Base-by-base conservation (phyloP, 2,888 invertebrate species). In the Melanchra persicariae region DNA sequence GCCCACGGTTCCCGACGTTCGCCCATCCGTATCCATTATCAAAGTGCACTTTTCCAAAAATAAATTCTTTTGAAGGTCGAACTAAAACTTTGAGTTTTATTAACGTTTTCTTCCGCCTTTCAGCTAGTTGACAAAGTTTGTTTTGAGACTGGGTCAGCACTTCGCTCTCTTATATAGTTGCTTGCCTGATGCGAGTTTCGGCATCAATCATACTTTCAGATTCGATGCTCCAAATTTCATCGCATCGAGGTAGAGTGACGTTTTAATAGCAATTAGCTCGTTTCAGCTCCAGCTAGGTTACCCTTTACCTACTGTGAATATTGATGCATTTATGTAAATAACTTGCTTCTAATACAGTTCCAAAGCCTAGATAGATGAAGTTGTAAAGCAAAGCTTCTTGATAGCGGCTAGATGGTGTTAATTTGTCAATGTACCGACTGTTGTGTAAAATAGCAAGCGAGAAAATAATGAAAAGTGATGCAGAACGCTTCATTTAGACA, bases 401-500 rank as follows among this genome's bases (percentile, higher is more conserved):
- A 45, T 19, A 37, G 9, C 30, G 22, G 24, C 9, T 26, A 24
- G 1, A 68, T 37, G 17, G n/a, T 30, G 26, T 37, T 26, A 49
- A 57, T 57, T 24, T 40, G 30, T 60, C n/a, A 52, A 43, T 52
- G 17, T 12, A 24, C 47, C 30, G 45, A 52, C n/a, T 64, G n/a
- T 60, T 55, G 52, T 55, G 47, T 51, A 71, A 51, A 62, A 68
- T 62, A 55, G n/a, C 24, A 43, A 45, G 30, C 62, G 61, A 54
- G 72, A 74, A 66, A 74, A 68, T 77, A 65, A 70, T 81, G 45
- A 67, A 65, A 81, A 69, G 58, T 26, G 40, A 62, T 68, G 37
- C 69, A 9, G 34, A 51, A 60, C 45, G 45, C 6, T 59, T 45
- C 54, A 22, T 34, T 24, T 34, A n/a, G 30, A 34, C 40, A 54